These are phyloP conservation scores for Chondrilla cf. caribensis DNA, from an alignment of 37 sponge, comb jelly and placozoan species.

Conservation along the genomic window DNA sequence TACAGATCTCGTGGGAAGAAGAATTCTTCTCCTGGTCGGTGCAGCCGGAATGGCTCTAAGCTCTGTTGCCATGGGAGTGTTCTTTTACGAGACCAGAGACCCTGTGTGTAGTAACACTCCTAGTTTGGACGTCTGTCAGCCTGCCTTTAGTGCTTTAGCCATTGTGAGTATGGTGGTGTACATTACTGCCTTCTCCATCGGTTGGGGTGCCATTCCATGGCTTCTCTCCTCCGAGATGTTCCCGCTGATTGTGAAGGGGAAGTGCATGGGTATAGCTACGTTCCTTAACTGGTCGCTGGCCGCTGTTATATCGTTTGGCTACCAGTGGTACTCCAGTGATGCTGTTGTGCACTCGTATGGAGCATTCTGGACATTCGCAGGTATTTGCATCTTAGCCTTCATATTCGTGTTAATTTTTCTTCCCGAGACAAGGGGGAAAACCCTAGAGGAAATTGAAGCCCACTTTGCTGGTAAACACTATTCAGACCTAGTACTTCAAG, in stretches of 20 bases:
- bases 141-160: slow-evolving; percentile 1
- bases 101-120: not conserved
- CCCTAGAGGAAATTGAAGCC: slow-evolving; percentile 81
- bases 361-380: slow-evolving; percentile 71
- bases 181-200: slow-evolving; percentile 70
- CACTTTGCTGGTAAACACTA: slow-evolving; percentile 27
- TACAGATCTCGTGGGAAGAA: slow-evolving; percentile 54
- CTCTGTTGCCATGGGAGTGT: slow-evolving; percentile 20
- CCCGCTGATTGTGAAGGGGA: slow-evolving; percentile 58
- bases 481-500: not conserved
- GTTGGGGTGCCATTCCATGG: slow-evolving; percentile 85
- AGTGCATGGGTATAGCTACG: slow-evolving; percentile 55
- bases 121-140: not conserved
- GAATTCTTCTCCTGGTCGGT: slow-evolving; percentile 38
- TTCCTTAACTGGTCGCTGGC: slow-evolving; percentile 66
- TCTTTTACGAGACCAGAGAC: not conserved
- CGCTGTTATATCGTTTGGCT: slow-evolving; percentile 47
- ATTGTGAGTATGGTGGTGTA: slow-evolving; percentile 50
- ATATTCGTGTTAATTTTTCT: slow-evolving; percentile 73
- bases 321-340: not conserved
- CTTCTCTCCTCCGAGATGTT: slow-evolving; percentile 75
- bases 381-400: slow-evolving; percentile 38
- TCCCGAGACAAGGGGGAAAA: slow-evolving; percentile 86
- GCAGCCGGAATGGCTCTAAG: slow-evolving; percentile 32
- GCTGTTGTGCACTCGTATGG: slow-evolving; percentile 3